Conservation (phyloP, 2,888 invertebrate species). For the Ophion ventricosus region DNA sequence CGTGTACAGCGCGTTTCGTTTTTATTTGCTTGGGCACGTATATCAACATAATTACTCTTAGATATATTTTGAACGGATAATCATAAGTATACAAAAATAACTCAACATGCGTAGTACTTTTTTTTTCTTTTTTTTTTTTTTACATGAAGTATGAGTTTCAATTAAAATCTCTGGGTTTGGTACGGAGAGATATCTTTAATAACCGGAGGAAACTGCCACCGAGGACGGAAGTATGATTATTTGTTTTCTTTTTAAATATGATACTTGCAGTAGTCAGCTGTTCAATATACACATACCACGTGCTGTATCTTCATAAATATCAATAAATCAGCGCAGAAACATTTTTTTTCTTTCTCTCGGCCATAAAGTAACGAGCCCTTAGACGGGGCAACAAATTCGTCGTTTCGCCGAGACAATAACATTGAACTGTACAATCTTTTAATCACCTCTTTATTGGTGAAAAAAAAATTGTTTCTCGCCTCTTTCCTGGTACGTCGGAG, state of each 20-base stretch:
- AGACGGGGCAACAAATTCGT: not conserved
- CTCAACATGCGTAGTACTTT: constrained; percentile 52
- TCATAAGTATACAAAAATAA: constrained; percentile 62
- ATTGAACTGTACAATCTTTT: too few species aligned
- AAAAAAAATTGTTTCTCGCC: too few species aligned
- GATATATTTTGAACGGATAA: constrained; percentile 33
- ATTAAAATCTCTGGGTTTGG: constrained; percentile 34
- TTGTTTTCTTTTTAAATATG: constrained; percentile 14
- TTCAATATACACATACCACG: constrained; percentile 9
- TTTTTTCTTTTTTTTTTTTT: constrained; percentile 31
- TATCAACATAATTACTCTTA: constrained; percentile 40
- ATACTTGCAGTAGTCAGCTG: constrained; percentile 26
- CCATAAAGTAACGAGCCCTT: not conserved
- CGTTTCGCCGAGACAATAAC: constrained; percentile 4
- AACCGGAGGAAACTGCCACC: constrained; percentile 43
- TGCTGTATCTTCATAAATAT: constrained; percentile 1
- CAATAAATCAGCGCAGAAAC: constrained; percentile 46
- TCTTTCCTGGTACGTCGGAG: too few species aligned
- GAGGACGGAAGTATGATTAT: constrained; percentile 58
- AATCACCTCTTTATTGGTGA: too few species aligned
- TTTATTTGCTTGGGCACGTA: constrained; percentile 49
- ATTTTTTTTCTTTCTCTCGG: constrained; percentile 8
- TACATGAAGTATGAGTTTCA: constrained; percentile 39
- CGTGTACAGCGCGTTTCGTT: constrained; percentile 25
- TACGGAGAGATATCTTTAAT: constrained; percentile 34